Evolutionary conservation across 2,113 vertebrate species (phyloP).

Genomic region (Siniperca knerii): DNA sequence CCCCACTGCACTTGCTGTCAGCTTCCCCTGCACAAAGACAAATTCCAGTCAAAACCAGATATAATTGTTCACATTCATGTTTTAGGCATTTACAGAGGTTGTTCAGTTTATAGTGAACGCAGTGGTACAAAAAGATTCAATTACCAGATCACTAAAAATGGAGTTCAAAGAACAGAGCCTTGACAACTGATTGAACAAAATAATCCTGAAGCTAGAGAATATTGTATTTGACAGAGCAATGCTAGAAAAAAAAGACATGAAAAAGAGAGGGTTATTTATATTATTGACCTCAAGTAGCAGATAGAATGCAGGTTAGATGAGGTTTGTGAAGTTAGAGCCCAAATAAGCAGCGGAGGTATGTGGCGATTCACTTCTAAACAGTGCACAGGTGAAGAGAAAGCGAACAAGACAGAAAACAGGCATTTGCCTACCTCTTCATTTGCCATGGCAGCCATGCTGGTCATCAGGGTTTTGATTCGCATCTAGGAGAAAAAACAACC

Average conservation of each 20-base stretch:
- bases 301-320: too few relatives aligned
- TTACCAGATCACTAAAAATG: not conserved
- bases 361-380: not conserved
- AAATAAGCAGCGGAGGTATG: not conserved
- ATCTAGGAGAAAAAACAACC: constrained; percentile 78
- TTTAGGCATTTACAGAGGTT: not conserved
- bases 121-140: too few relatives aligned
- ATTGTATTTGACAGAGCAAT: not conserved
- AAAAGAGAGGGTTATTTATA: not conserved
- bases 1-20: constrained; percentile 94
- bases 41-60: not conserved
- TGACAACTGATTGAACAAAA: not conserved
- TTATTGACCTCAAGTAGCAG: not conserved
- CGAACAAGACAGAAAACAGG: not conserved
- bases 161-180: not conserved
- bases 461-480: constrained; percentile 94
- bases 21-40: constrained; percentile 86
- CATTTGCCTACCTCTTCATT: constrained; percentile 88
- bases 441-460: constrained; percentile 94
- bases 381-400: not conserved
- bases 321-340: not conserved
- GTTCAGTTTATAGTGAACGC: not conserved
- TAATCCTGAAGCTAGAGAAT: not conserved
- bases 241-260: not conserved
- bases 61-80: not conserved